Evolutionary conservation across 2,888 invertebrate genomes (phyloP).

Genomic region (Trichogramma evanescens): DNA sequence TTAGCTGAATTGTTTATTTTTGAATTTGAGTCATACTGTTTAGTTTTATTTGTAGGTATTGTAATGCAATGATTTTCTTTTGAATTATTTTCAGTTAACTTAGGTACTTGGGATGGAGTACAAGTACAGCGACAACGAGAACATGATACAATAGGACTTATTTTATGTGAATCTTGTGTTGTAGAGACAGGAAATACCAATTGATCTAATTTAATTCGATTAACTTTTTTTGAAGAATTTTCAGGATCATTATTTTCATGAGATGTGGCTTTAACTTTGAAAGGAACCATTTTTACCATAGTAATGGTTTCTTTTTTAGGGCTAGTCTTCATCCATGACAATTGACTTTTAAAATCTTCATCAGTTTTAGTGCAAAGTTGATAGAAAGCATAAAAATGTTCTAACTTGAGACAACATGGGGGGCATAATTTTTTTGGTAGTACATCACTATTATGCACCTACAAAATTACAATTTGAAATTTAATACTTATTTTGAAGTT

Average conservation of each 20-base stretch:
- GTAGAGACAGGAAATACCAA: slow-evolving; percentile 16
- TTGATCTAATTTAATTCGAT: slow-evolving; percentile 5
- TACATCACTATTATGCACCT: slow-evolving; percentile 44
- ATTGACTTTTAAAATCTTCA: slow-evolving; percentile 35
- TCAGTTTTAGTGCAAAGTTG: slow-evolving; percentile 38
- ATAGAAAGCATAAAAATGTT: slow-evolving; percentile 43
- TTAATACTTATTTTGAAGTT: not conserved
- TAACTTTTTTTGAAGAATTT: not conserved
- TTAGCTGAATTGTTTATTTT: not conserved
- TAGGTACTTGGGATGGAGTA: slow-evolving; percentile 2
- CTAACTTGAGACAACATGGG: slow-evolving; percentile 41
- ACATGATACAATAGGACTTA: slow-evolving; percentile 8
- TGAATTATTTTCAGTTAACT: slow-evolving; percentile 5
- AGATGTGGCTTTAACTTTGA: slow-evolving; percentile 39
- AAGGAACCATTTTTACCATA: slow-evolving; percentile 41
- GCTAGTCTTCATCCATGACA: slow-evolving; percentile 42
- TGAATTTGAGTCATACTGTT: not conserved
- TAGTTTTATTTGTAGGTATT: not conserved
- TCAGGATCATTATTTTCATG: slow-evolving; percentile 24
- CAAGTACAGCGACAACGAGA: slow-evolving; percentile 10
- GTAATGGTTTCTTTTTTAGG: slow-evolving; percentile 30
- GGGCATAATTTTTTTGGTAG: slow-evolving; percentile 44
- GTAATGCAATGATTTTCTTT: not conserved
- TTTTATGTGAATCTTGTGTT: not conserved
- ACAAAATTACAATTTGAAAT: slow-evolving; percentile 6